These are phyloP conservation scores for Portunus trituberculatus DNA, from an alignment of 1,140 invertebrate genomes.

Conservation along the genomic window DNA sequence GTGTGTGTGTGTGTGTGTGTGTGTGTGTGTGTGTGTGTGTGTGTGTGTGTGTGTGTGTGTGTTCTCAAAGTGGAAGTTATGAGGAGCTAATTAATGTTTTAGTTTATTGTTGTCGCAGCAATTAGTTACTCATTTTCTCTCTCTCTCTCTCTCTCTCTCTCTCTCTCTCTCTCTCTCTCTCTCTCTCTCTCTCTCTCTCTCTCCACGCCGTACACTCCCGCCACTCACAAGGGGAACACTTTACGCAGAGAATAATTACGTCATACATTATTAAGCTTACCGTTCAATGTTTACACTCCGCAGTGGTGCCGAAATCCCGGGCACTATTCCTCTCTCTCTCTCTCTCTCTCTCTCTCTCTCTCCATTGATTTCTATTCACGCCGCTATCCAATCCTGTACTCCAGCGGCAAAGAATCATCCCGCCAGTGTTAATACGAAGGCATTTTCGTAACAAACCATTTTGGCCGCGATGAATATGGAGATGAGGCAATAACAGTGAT, in stretches of 20 bases:
- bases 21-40: slow-evolving; percentile 20
- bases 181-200: not conserved
- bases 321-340: not conserved
- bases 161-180: slow-evolving; percentile 17
- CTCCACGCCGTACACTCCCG: not conserved
- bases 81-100: not conserved
- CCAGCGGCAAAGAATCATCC: not conserved
- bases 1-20: slow-evolving; percentile 20
- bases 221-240: not conserved
- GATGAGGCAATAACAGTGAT: not conserved
- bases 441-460: not conserved
- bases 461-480: not conserved
- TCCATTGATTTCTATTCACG: not conserved
- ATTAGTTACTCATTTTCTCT: not conserved
- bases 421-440: not conserved
- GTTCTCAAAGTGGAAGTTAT: not conserved
- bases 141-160: not conserved
- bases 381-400: not conserved
- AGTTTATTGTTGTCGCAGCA: not conserved
- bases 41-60: slow-evolving; percentile 9
- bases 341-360: not conserved
- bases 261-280: not conserved
- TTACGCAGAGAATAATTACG: not conserved
- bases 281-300: not conserved
- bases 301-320: not conserved